Percentiles rank a stretch among this genome's conserved stretches.
Evolutionary conservation across 64 coral and sea anemone species (phyloP).

Genomic region (Acropora yongei): DNA sequence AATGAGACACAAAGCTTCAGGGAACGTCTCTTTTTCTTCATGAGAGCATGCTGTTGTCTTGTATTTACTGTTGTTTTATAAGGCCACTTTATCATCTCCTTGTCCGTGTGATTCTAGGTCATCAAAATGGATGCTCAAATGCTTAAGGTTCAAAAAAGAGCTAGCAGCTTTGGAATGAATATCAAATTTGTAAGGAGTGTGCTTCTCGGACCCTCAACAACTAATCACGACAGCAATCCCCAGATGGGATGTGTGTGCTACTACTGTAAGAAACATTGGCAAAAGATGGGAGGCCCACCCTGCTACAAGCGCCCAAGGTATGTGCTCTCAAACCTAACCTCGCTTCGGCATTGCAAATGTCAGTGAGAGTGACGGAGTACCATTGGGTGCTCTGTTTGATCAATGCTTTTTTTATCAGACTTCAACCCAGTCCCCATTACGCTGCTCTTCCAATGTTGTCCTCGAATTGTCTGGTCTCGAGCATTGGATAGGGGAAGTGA

Average conservation of each 20-base stretch:
- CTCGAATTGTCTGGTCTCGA: too few species aligned
- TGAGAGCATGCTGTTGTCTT: too few species aligned
- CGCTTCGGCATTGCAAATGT: too few species aligned
- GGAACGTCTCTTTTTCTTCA: too few species aligned
- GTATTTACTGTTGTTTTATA: background rate
- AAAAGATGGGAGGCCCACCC: background rate
- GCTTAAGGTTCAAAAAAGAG: background rate
- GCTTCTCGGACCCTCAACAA: background rate
- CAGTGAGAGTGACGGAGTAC: too few species aligned
- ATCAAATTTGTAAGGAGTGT: conserved; percentile 22
- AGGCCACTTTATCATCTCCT: background rate
- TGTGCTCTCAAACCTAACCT: background rate
- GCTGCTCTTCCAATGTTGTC: too few species aligned
- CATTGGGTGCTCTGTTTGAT: too few species aligned
- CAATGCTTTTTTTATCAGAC: too few species aligned
- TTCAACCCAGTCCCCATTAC: too few species aligned
- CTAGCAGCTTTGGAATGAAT: background rate
- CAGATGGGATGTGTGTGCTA: background rate
- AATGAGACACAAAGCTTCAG: too few species aligned
- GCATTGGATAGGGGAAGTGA: too few species aligned
- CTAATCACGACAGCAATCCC: conserved; percentile 1
- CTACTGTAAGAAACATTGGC: conserved; percentile 21
- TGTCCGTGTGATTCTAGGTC: background rate
- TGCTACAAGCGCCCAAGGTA: background rate
- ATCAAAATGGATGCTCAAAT: background rate